Evolutionary conservation across 2,797 vertebrate genomes (phyloP).

Genomic region (Yasuhikotakia modesta): DNA sequence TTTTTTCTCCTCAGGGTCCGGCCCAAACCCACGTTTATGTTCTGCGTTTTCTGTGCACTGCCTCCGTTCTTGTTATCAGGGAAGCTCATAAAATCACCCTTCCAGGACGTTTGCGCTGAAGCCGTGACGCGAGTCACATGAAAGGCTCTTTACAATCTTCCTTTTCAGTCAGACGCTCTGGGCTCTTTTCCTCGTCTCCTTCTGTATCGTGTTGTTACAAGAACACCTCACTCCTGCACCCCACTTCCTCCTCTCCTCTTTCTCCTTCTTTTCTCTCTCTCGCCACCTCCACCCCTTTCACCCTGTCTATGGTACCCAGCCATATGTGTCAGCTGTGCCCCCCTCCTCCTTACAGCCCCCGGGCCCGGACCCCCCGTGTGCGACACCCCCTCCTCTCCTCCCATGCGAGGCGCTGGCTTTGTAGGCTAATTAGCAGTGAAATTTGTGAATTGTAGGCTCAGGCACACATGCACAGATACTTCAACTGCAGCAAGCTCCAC

Average conservation of each 20-base stretch:
- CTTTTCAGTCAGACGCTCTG: background rate
- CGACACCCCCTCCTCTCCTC: constrained; percentile 65
- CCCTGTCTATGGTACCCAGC: constrained; percentile 66
- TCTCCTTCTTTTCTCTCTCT: constrained; percentile 37
- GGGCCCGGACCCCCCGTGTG: constrained; percentile 72
- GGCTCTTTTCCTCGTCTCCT: background rate
- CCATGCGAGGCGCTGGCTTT: constrained; percentile 77
- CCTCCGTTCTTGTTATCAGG: constrained; percentile 4
- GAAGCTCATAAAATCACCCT: constrained; percentile 26
- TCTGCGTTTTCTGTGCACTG: background rate
- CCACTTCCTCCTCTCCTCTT: constrained; percentile 13
- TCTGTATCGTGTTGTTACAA: constrained; percentile 33
- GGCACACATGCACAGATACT: constrained; percentile 80
- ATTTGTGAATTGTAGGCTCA: constrained; percentile 83
- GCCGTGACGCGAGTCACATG: background rate
- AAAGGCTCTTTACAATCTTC: constrained; percentile 7
- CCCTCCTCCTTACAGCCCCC: constrained; percentile 60
- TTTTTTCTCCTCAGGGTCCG: background rate
- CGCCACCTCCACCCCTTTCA: constrained; percentile 27
- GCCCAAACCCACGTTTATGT: constrained; percentile 1
- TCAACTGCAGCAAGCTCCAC: constrained; percentile 80
- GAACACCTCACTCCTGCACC: constrained; percentile 28
- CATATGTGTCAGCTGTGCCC: constrained; percentile 78
- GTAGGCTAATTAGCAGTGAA: constrained; percentile 84
- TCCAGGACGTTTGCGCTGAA: constrained; percentile 3